These are phyloP conservation scores for Malthinus flaveolus DNA, from an alignment of 2,888 invertebrate genomes.

Conservation along the genomic window DNA sequence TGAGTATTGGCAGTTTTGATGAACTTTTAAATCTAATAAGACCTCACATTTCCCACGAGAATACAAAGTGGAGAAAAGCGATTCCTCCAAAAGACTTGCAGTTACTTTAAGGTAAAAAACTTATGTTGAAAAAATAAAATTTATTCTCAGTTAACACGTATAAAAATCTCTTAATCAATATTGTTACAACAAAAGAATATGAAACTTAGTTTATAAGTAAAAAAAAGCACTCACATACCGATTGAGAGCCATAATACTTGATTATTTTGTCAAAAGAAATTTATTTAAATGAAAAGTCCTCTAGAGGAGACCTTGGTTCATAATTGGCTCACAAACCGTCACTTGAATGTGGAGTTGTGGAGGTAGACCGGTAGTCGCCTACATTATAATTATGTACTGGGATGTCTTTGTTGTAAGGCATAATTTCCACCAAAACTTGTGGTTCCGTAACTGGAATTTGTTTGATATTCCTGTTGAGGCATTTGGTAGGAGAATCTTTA, in stretches of 20 bases:
- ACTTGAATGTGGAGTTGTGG: slow-evolving; percentile 1
- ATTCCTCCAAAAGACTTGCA: neutral
- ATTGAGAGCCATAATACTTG: too few species aligned
- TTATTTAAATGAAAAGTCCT: neutral
- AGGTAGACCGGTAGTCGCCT: neutral
- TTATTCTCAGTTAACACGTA: too few species aligned
- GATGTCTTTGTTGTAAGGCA: neutral
- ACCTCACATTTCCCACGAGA: slow-evolving; percentile 7
- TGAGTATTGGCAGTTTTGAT: slow-evolving; percentile 15
- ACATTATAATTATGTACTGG: neutral
- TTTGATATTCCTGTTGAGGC: neutral
- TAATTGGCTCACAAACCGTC: neutral
- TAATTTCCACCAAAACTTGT: neutral
- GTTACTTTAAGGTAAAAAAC: too few species aligned
- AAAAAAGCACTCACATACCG: too few species aligned
- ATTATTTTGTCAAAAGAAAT: too few species aligned
- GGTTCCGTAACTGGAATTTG: slow-evolving; percentile 3
- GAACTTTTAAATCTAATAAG: slow-evolving; percentile 14
- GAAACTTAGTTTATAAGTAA: too few species aligned
- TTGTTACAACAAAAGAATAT: too few species aligned
- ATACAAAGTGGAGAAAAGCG: slow-evolving; percentile 16
- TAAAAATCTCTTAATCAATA: too few species aligned
- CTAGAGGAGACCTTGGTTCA: neutral
- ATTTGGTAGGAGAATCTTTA: slow-evolving; percentile 3
- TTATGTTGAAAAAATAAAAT: too few species aligned